Evolutionary conservation across 2,797 vertebrate species (phyloP).

Genomic region (Sebastiscus tertius): DNA sequence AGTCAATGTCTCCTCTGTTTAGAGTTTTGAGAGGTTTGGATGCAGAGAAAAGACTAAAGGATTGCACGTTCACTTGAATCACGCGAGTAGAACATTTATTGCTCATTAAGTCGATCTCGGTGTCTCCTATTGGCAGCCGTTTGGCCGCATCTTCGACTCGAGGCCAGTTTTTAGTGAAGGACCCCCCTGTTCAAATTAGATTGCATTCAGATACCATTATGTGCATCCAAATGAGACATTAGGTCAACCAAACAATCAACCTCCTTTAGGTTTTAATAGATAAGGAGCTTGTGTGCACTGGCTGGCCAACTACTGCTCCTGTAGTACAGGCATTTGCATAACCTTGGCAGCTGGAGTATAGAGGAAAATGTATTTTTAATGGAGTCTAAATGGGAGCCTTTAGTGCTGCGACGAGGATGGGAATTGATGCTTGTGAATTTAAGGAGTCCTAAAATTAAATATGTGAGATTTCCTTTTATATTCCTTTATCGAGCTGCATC

Average conservation of each 20-base stretch:
- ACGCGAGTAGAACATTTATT: slow-evolving; percentile 32
- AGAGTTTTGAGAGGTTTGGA: slow-evolving; percentile 9
- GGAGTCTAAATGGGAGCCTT: slow-evolving; percentile 70
- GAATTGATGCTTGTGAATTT: slow-evolving; percentile 63
- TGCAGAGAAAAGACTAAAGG: slow-evolving; percentile 12
- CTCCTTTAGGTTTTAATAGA: slow-evolving; percentile 63
- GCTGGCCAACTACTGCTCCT: slow-evolving; percentile 43
- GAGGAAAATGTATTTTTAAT: slow-evolving; percentile 76
- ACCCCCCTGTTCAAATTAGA: slow-evolving; percentile 58
- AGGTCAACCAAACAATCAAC: slow-evolving; percentile 70
- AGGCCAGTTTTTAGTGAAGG: slow-evolving; percentile 57
- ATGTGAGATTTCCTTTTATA: slow-evolving; percentile 43
- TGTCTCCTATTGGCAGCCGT: slow-evolving; percentile 30
- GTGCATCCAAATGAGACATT: slow-evolving; percentile 67
- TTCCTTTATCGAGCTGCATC: slow-evolving; percentile 43
- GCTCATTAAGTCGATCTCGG: slow-evolving; percentile 37
- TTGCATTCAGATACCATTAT: slow-evolving; percentile 56
- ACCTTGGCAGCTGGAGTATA: slow-evolving; percentile 60
- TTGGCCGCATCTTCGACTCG: slow-evolving; percentile 38
- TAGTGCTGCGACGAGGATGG: slow-evolving; percentile 48
- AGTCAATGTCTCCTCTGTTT: slow-evolving; percentile 33
- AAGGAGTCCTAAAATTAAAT: slow-evolving; percentile 61
- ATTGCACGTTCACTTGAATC: background rate
- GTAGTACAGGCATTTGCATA: slow-evolving; percentile 70
- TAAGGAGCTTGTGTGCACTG: slow-evolving; percentile 51